These are phyloP conservation scores for Galeopsomyia nigrocyanea DNA, from an alignment of 2,888 invertebrate species.

Conservation along the genomic window DNA sequence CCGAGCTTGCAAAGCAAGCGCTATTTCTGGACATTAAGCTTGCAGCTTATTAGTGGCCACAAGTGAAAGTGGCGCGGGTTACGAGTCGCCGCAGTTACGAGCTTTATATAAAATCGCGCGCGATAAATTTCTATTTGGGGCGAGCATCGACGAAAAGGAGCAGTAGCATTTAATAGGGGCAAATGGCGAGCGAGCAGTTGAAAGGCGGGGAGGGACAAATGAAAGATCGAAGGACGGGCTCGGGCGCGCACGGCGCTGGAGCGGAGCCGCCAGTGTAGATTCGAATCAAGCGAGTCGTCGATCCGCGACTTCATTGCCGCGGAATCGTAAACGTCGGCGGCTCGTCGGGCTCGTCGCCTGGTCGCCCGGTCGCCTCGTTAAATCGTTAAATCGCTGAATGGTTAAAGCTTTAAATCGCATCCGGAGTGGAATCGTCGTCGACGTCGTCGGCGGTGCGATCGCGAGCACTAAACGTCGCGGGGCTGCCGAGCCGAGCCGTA, in stretches of 20 bases:
- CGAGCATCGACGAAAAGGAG: not conserved
- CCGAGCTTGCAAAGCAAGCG: not conserved
- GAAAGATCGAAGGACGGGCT: conserved; percentile 18
- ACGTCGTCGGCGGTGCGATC: conserved; percentile 25
- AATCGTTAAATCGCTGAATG: conserved; percentile 41
- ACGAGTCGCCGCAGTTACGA: not conserved
- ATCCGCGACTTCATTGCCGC: conserved; percentile 47
- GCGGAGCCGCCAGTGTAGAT: conserved; percentile 14
- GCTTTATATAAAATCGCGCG: conserved; percentile 3
- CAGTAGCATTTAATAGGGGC: not conserved
- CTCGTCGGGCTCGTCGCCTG: conserved; percentile 9
- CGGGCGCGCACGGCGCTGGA: conserved; percentile 1
- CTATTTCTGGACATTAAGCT: too few species aligned
- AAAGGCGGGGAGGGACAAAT: conserved; percentile 24
- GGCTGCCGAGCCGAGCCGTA: conserved; percentile 8
- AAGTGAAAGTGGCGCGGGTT: too few species aligned
- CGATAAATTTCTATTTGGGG: conserved; percentile 7
- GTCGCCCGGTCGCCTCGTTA: conserved; percentile 21
- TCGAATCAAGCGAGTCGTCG: conserved; percentile 43
- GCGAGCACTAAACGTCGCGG: conserved; percentile 43
- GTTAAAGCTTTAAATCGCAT: conserved; percentile 38
- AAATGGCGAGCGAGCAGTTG: conserved; percentile 8
- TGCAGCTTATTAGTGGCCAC: too few species aligned
- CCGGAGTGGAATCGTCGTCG: conserved; percentile 32
- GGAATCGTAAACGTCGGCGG: conserved; percentile 43